phyloP scores from a whole-genome alignment of 2,113 vertebrate genomes.

The Chionodraco myersi region DNA sequence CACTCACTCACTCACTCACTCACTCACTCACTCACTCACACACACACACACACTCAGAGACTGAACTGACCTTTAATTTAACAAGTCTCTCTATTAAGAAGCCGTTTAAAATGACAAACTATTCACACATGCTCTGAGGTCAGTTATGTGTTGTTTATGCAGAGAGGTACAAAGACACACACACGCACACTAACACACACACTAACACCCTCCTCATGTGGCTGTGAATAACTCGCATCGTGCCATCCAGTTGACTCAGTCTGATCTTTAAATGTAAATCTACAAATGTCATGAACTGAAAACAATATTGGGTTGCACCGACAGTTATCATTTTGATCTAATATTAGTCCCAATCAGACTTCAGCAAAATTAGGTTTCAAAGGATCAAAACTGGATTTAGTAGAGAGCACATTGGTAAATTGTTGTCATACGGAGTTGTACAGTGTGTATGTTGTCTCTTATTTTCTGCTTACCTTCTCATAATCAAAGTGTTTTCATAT shows the following conservation, averaged over 20 bases:
- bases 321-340: too few species aligned
- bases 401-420: too few species aligned
- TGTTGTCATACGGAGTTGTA: too few species aligned
- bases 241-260: background rate
- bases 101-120: slow-evolving; percentile 41
- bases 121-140: slow-evolving; percentile 28
- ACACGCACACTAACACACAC: slow-evolving; percentile 1
- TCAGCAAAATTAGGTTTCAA: too few species aligned
- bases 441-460: too few species aligned
- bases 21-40: background rate
- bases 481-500: too few species aligned
- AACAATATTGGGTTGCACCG: background rate
- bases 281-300: slow-evolving; percentile 18
- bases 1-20: too few species aligned
- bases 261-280: background rate
- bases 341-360: too few species aligned
- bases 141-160: slow-evolving; percentile 4
- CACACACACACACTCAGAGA: background rate
- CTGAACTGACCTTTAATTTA: slow-evolving; percentile 46
- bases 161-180: slow-evolving; percentile 18
- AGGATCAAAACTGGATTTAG: too few species aligned
- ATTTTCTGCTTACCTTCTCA: too few species aligned
- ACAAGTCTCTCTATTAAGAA: slow-evolving; percentile 32
- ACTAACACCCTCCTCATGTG: background rate
- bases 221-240: slow-evolving; percentile 3